Evolutionary conservation across 2,888 invertebrate species (phyloP).

Genomic region (Spodoptera exigua): DNA sequence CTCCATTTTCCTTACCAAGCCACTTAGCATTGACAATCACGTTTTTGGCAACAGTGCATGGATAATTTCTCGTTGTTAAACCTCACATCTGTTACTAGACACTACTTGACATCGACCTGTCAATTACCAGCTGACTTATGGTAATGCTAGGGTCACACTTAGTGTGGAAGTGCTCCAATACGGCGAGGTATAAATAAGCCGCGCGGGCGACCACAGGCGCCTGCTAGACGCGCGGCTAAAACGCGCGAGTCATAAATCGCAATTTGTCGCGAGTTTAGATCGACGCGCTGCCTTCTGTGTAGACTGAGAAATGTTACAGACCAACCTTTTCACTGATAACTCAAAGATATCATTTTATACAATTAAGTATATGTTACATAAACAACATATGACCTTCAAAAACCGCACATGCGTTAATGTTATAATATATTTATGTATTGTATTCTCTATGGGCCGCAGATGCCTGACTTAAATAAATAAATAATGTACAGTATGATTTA

Average conservation of each 20-base stretch:
- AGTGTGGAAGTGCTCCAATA: constrained; percentile 46
- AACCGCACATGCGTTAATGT: no score
- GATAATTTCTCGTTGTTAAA: constrained; percentile 6
- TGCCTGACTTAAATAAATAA: no score
- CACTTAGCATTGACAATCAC: constrained; percentile 3
- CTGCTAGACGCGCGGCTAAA: constrained; percentile 54
- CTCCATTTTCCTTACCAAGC: not conserved
- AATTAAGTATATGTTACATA: no score
- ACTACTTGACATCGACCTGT: constrained; percentile 52
- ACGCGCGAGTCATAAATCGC: constrained; percentile 64
- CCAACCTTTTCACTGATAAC: no score
- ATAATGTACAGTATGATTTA: no score
- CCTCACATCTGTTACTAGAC: constrained; percentile 19
- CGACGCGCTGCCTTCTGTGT: constrained; percentile 59
- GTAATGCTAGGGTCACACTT: constrained; percentile 47
- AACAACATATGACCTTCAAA: no score
- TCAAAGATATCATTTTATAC: no score
- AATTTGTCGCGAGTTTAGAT: constrained; percentile 66
- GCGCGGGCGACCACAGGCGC: constrained; percentile 49
- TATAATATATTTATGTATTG: no score
- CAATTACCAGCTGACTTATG: constrained; percentile 54
- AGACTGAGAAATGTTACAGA: constrained; percentile 53
- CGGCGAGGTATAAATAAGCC: constrained; percentile 19
- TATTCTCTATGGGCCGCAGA: no score
- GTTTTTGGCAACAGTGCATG: constrained; percentile 15